Percentiles rank a stretch among this genome's conserved stretches.
Evolutionary conservation across 2,113 vertebrate species (phyloP).

Genomic region (Neoarius graeffei): DNA sequence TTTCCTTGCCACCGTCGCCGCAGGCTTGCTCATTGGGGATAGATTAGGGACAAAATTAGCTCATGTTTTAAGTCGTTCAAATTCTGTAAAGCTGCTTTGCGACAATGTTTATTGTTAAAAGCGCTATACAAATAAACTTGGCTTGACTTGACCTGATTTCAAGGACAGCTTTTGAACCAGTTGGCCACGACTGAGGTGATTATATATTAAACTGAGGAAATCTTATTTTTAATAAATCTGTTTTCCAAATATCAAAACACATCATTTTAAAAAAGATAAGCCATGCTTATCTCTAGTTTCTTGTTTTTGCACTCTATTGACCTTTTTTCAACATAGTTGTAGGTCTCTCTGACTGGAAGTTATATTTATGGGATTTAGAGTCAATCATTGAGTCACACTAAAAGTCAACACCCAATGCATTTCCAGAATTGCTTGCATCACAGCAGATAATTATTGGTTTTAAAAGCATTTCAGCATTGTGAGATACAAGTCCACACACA

Average conservation of each 20-base stretch:
- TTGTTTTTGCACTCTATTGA: background rate
- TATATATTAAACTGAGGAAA: no score
- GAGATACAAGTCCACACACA: background rate
- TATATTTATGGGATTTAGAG: background rate
- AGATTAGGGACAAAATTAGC: no score
- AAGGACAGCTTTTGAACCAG: no score
- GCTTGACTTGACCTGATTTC: no score
- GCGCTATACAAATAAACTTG: no score
- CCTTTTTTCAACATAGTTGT: background rate
- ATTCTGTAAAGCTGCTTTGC: no score
- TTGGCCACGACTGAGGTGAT: no score
- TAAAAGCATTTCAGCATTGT: background rate
- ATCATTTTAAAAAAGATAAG: background rate
- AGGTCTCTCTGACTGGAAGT: background rate
- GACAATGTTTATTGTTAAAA: no score
- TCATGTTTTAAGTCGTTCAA: no score
- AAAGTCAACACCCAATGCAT: background rate
- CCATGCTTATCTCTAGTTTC: background rate
- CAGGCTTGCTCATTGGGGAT: no score
- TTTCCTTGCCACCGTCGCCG: no score
- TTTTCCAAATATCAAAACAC: background rate
- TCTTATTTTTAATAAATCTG: no score
- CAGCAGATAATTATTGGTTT: background rate
- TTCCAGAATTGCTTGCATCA: background rate
- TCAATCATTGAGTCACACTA: background rate